Base-by-base conservation (phyloP, 2,113 vertebrate genomes). In the Salminus brasiliensis region DNA sequence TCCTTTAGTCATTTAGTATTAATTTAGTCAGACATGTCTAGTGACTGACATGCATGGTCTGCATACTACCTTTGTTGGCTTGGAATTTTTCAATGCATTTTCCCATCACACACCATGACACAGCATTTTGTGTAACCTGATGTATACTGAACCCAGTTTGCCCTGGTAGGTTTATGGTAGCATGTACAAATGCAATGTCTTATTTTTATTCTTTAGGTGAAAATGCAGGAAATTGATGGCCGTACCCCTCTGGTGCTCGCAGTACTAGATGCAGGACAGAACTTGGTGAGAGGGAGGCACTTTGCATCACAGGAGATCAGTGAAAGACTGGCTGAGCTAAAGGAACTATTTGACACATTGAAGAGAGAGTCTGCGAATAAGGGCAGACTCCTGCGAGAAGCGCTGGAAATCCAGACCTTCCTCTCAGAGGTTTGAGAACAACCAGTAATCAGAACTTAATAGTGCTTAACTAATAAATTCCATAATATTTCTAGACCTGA, bases 161-260 rank as follows among this genome's bases (percentile, higher is more conserved):
- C 23, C 25, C 23, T 27, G 15, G n/a, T 55, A 60, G 13, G 15
- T 23, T 11, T 29, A 5, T 21, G 8, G 29, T 43, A 21, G 39
- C 15, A 57, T 32, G 10, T 25, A 30, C 2, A 77, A 21, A 55
- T 43, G 16, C 18, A 32, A 3, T 65, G 39, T 41, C 60, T 65
- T 25, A 8, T 1, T 4, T 12, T 30, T 74, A 27, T 21, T 53
- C 41, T 53, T 18, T 74, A 97, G 97, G 94, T 91, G 76, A 55
- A 95, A 83, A 93, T 94, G 89, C 93, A 92, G 70, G 96, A 97
- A 84, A 91, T 96, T 66, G 92, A 79, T 21, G 91, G 91, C 79
- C 95, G 92, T 3, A 83, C 89, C 34, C 87, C 93, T 60, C 85
- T 96, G 87, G 90, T 91, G 47, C 88, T 91, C 87, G 90, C 88